Evolutionary conservation across 2,113 vertebrate genomes (phyloP).

Genomic region (Climacteris rufus): DNA sequence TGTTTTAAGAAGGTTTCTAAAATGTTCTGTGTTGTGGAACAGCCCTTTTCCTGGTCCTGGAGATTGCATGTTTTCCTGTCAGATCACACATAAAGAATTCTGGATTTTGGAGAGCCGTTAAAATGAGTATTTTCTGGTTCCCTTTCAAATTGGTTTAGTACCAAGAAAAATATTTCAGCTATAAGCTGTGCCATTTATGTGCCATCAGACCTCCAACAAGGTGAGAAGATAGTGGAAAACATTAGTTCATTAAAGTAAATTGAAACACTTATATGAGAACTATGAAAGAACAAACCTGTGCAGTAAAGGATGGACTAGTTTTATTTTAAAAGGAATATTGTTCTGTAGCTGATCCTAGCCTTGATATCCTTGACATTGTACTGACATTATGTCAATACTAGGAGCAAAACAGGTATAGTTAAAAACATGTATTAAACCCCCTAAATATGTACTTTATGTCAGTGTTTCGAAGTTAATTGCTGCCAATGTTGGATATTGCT

Average conservation of each 20-base stretch:
- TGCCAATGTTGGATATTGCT: not conserved
- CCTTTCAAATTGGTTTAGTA: not conserved
- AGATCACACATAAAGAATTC: not conserved
- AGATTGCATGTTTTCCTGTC: not conserved
- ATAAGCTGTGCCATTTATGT: not conserved
- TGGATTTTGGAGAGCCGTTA: not conserved
- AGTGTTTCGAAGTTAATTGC: not conserved
- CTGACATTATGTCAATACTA: not conserved
- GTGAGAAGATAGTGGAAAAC: not conserved
- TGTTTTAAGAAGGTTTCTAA: not conserved
- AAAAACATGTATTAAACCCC: not conserved
- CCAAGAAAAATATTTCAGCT: not conserved
- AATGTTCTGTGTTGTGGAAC: not conserved
- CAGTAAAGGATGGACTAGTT: not conserved
- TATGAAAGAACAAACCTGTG: not conserved
- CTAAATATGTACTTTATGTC: not conserved
- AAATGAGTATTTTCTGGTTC: not conserved
- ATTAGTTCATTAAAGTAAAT: not conserved
- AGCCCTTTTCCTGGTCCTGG: not conserved
- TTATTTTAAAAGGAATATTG: not conserved
- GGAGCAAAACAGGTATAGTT: not conserved
- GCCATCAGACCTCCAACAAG: not conserved
- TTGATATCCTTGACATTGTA: not conserved
- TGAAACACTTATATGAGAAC: not conserved
- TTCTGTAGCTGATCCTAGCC: not conserved